phyloP scores from a whole-genome alignment of 2,797 vertebrate species.

The Erpetoichthys calabaricus region DNA sequence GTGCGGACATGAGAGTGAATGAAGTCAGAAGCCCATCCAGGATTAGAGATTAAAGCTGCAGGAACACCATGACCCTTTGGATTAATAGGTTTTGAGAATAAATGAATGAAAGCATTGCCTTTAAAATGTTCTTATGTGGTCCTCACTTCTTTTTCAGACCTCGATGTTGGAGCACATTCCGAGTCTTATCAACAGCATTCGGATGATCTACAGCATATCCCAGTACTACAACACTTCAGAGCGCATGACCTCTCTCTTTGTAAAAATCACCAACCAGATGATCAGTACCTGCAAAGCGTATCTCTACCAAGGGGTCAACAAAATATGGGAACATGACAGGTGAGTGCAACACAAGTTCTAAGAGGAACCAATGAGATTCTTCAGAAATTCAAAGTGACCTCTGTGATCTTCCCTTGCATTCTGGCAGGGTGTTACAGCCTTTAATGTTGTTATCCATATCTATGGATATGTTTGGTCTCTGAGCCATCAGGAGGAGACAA shows the following conservation, averaged over 20 bases:
- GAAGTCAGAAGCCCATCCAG: too few species aligned
- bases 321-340: conserved; percentile 63
- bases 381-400: background rate
- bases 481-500: too few species aligned
- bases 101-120: too few species aligned
- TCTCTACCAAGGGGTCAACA: conserved; percentile 43
- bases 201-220: conserved; percentile 56
- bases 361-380: background rate
- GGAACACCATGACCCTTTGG: too few species aligned
- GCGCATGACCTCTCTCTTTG: conserved; percentile 59
- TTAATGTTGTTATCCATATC: too few species aligned
- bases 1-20: too few species aligned
- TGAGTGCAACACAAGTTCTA: conserved; percentile 17
- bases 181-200: conserved; percentile 51
- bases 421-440: too few species aligned
- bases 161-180: conserved; percentile 49
- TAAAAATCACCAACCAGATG: conserved; percentile 75
- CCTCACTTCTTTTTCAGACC: conserved; percentile 27
- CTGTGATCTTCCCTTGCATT: background rate
- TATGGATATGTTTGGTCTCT: too few species aligned
- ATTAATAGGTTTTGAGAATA: too few species aligned
- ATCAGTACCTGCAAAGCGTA: conserved; percentile 51
- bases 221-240: conserved; percentile 63
- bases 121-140: background rate
- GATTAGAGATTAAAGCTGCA: too few species aligned